Conservation (phyloP, 2,888 invertebrate species). For the Masnerella sp. region DNA sequence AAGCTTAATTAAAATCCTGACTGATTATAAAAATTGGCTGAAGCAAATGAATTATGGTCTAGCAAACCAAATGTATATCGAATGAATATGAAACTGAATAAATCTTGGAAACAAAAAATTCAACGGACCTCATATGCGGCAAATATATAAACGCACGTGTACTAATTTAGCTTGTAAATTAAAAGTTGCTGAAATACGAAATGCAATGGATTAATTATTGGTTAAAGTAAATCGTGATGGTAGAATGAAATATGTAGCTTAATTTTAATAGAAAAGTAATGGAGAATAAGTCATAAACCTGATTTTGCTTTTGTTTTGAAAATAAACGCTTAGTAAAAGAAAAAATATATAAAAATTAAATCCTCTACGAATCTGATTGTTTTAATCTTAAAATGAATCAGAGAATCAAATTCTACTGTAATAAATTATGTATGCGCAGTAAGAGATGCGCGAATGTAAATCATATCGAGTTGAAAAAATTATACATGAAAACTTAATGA, state of each 20-base stretch:
- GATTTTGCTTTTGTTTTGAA: too few species aligned
- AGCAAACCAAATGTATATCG: conserved; percentile 25
- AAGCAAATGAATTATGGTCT: conserved; percentile 13
- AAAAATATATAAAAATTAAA: too few species aligned
- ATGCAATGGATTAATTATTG: conserved; percentile 2
- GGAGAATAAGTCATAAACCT: too few species aligned
- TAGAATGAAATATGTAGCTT: not conserved
- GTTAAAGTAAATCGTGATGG: not conserved
- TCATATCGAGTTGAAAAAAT: too few species aligned
- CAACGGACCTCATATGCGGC: not conserved
- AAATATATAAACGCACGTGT: not conserved
- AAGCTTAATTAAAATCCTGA: conserved; percentile 31
- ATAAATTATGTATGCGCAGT: too few species aligned
- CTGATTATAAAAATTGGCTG: conserved; percentile 12
- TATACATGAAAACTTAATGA: too few species aligned
- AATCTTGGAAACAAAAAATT: conserved; percentile 12
- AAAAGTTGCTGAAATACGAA: conserved; percentile 9
- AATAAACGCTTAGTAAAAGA: too few species aligned
- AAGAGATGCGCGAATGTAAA: too few species aligned
- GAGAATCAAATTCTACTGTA: too few species aligned
- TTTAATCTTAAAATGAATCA: too few species aligned
- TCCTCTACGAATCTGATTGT: too few species aligned
- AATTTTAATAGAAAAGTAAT: not conserved
- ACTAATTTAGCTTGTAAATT: conserved; percentile 26
- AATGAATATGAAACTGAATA: conserved; percentile 22